These are phyloP conservation scores for Anomalospiza imberbis DNA, from an alignment of 2,797 vertebrate species.

Conservation along the genomic window DNA sequence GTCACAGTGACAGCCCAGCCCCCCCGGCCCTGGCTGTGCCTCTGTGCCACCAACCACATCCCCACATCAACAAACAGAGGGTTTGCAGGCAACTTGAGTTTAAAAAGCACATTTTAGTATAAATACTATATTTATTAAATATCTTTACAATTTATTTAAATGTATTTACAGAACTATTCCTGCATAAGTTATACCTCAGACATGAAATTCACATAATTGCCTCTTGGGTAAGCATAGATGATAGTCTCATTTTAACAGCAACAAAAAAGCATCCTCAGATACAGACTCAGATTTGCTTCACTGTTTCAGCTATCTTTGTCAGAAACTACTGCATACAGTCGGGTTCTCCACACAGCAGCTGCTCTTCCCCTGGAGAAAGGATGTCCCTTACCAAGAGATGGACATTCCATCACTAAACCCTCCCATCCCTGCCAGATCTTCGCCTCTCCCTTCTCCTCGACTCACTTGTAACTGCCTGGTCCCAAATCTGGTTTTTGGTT, in stretches of 20 bases:
- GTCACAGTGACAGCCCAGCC: background rate
- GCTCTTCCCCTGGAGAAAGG: background rate
- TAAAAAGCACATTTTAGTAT: constrained; percentile 78
- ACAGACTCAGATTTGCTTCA: constrained; percentile 62
- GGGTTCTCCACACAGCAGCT: background rate
- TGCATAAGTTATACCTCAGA: constrained; percentile 82
- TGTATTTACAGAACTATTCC: constrained; percentile 94
- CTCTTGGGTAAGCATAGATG: constrained; percentile 75
- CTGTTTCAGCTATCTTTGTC: constrained; percentile 58
- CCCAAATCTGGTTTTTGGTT: background rate
- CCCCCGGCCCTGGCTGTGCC: background rate
- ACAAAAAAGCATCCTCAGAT: constrained; percentile 69
- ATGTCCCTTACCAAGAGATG: background rate
- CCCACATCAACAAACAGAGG: background rate
- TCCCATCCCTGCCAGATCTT: background rate
- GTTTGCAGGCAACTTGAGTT: background rate
- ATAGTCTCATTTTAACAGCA: constrained; percentile 74
- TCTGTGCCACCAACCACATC: background rate
- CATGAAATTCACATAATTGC: constrained; percentile 77
- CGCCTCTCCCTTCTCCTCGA: background rate
- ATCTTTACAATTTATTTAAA: constrained; percentile 94
- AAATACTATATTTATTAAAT: constrained; percentile 99
- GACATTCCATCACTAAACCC: background rate
- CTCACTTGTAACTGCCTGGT: constrained; percentile 24
- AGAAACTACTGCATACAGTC: constrained; percentile 54